Conservation (phyloP, 2,888 invertebrate species). For the Icerya purchasi region DNA sequence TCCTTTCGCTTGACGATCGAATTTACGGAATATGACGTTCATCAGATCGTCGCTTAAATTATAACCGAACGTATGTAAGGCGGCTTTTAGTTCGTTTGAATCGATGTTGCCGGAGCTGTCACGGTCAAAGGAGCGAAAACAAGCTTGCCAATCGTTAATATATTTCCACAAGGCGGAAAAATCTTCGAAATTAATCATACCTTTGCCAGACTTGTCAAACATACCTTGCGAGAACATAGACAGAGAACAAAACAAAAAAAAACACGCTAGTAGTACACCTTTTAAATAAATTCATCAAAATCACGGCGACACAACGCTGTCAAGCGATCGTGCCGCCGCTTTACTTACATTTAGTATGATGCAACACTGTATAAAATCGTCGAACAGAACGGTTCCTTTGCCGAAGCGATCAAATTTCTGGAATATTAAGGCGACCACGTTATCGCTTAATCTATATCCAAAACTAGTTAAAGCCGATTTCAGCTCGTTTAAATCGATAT, state of each 20-base stretch:
- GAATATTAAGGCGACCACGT: slow-evolving; percentile 55
- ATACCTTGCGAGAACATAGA: slow-evolving; percentile 32
- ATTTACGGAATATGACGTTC: slow-evolving; percentile 65
- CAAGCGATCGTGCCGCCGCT: too few relatives aligned
- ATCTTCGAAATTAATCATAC: slow-evolving; percentile 81
- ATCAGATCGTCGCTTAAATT: slow-evolving; percentile 62
- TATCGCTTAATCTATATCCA: slow-evolving; percentile 68
- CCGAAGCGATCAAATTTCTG: slow-evolving; percentile 86
- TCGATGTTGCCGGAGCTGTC: slow-evolving; percentile 79
- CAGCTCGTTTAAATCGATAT: slow-evolving; percentile 78
- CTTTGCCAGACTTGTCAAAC: slow-evolving; percentile 61
- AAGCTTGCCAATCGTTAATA: slow-evolving; percentile 92
- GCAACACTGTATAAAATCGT: slow-evolving; percentile 95
- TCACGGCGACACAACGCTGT: slow-evolving; percentile 3
- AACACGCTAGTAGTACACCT: not conserved
- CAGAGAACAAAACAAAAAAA: too few relatives aligned
- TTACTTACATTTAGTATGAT: slow-evolving; percentile 71
- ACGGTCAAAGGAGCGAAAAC: slow-evolving; percentile 80
- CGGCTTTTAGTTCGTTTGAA: slow-evolving; percentile 68
- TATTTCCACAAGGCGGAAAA: slow-evolving; percentile 95
- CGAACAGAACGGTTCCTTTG: slow-evolving; percentile 77
- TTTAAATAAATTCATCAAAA: slow-evolving; percentile 9
- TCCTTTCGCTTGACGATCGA: slow-evolving; percentile 72
- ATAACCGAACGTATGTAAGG: slow-evolving; percentile 76
- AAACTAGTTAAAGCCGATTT: slow-evolving; percentile 74